A percentile compares a stretch with the other conserved stretches of the same genome.
Evolutionary conservation across 2,113 vertebrate species (phyloP).

Genomic region (Dipodomys stephensi): DNA sequence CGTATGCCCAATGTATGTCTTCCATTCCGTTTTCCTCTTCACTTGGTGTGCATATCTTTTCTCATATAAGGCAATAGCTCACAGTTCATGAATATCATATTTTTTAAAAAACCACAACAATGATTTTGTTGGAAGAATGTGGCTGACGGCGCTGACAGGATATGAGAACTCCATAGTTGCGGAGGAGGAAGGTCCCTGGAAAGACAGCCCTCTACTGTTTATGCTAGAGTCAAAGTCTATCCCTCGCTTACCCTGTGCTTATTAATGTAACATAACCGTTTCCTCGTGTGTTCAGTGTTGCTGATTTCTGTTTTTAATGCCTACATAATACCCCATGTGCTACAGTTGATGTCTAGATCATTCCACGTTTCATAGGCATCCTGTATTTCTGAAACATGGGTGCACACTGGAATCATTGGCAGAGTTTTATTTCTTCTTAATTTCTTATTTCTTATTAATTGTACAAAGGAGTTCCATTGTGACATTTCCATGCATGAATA

Average conservation of each 20-base stretch:
- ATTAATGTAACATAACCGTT: neutral
- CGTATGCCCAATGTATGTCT: neutral
- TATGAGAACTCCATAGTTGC: neutral
- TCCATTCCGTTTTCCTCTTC: constrained; percentile 1
- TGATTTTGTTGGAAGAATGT: neutral
- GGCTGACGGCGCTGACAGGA: neutral
- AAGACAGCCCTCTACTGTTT: neutral
- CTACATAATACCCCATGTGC: neutral
- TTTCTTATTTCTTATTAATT: no score
- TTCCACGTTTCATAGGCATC: neutral
- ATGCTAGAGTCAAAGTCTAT: neutral
- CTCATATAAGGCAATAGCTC: neutral
- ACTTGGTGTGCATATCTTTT: neutral
- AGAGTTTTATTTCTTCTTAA: no score
- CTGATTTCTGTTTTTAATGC: neutral
- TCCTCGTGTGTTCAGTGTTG: neutral
- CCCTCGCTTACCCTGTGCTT: neutral
- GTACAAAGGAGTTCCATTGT: no score
- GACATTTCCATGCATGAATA: no score
- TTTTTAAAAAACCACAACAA: neutral
- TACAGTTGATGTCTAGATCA: neutral
- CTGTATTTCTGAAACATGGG: neutral
- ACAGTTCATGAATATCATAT: neutral
- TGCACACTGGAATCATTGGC: neutral
- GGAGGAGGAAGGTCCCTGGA: neutral